A percentile compares a stretch with the other conserved stretches of the same genome.
Evolutionary conservation across 2,888 invertebrate species (phyloP).

Genomic region (Gortyna flavago): DNA sequence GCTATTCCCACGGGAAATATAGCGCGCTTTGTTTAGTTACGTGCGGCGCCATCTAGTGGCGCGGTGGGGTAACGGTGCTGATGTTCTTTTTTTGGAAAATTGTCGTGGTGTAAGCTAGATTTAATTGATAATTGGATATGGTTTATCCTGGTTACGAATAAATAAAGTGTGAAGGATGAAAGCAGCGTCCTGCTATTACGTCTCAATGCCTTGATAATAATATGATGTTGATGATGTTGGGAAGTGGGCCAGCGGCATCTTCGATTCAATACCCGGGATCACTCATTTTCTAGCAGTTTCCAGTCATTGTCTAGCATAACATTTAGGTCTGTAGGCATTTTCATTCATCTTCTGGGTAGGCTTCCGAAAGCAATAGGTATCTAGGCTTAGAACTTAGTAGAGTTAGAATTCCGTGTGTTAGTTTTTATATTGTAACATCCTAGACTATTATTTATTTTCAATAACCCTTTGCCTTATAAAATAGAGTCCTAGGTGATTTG

Average conservation of each 20-base stretch:
- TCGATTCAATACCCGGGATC: neutral
- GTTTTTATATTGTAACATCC: too few relatives aligned
- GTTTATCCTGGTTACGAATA: too few relatives aligned
- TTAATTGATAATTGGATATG: neutral
- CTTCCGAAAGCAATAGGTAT: too few relatives aligned
- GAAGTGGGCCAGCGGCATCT: neutral
- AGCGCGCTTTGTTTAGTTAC: slow-evolving; percentile 33
- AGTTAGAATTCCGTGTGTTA: too few relatives aligned
- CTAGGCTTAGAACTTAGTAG: neutral
- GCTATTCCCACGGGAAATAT: slow-evolving; percentile 64
- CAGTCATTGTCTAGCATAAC: too few relatives aligned
- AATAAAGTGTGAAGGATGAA: too few relatives aligned
- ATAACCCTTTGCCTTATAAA: too few relatives aligned
- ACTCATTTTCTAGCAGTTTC: neutral
- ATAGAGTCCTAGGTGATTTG: neutral
- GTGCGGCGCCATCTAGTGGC: slow-evolving; percentile 52
- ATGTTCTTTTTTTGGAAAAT: neutral
- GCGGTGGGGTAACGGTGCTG: slow-evolving; percentile 6
- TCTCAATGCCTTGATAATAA: neutral
- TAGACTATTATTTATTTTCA: neutral
- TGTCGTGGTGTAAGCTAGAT: slow-evolving; percentile 14
- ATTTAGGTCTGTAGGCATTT: neutral
- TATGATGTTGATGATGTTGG: neutral
- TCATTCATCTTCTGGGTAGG: neutral
- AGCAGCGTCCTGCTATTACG: neutral